phyloP scores from a whole-genome alignment of 1,140 invertebrate genomes.

The Penaeus chinensis region DNA sequence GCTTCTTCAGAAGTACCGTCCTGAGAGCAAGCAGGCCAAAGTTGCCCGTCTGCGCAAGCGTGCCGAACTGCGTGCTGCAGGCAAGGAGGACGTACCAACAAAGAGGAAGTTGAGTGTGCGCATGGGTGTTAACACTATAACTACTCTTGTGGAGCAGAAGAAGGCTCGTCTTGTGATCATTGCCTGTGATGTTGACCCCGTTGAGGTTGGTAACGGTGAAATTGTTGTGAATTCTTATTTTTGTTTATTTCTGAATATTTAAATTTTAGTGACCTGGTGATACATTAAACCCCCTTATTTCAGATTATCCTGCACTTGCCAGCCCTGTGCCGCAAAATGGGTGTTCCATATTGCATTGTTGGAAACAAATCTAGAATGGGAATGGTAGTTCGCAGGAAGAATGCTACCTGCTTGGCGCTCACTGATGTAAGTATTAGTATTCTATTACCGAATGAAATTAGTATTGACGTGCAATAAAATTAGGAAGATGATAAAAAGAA shows the following conservation, averaged over 20 bases:
- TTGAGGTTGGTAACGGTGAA: conserved; percentile 81
- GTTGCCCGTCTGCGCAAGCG: conserved; percentile 87
- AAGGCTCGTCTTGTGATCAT: conserved; percentile 98
- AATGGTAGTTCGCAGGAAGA: conserved; percentile 91
- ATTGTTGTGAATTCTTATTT: background rate
- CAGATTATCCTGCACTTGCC: conserved; percentile 97
- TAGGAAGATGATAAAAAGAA: too few species aligned
- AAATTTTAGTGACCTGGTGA: background rate
- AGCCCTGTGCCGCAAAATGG: conserved; percentile 98
- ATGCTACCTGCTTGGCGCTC: conserved; percentile 87
- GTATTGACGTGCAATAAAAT: too few species aligned
- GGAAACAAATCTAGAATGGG: conserved; percentile 97
- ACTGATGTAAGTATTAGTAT: conserved; percentile 72
- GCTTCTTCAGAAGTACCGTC: conserved; percentile 96
- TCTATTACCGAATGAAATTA: background rate
- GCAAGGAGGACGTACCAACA: conserved; percentile 81
- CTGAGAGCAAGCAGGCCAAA: conserved; percentile 91
- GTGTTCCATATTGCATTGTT: conserved; percentile 98
- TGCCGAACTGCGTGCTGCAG: conserved; percentile 87
- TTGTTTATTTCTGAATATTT: conserved; percentile 3
- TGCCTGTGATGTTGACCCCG: conserved; percentile 98
- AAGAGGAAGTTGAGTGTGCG: conserved; percentile 90
- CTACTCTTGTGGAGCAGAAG: conserved; percentile 94
- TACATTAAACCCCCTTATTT: conserved; percentile 66
- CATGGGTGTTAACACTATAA: conserved; percentile 94